Evolutionary conservation across 2,113 vertebrate species (phyloP), one percentile per base, ranked within the genome.

Genomic region (Mus pahari): DNA sequence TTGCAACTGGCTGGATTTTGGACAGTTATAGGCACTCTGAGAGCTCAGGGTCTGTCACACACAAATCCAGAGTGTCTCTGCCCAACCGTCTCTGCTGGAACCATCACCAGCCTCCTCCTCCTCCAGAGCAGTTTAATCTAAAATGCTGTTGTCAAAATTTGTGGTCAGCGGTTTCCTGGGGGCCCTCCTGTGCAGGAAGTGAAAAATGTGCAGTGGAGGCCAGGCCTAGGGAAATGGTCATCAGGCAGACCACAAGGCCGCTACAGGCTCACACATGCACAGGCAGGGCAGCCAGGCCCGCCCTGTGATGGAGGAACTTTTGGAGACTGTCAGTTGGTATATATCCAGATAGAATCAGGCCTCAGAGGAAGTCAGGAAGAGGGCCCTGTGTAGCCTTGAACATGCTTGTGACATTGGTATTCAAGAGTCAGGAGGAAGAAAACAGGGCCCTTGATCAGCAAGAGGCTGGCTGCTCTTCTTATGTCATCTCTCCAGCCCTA

Each of bases 141-240:
- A 90, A 89, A 66, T 48, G 5, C 55, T 77, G 77, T 74, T 92
- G 93, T 91, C 96, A 93, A 53, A 82, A 64, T 75, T 60, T 45
- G 94, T 9, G 89, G 97, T 90, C 81, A 95, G 92, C 0, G 55
- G 96, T 96, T 97, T 98, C 97, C 96, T 92, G 97, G 96, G 96
- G 95, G 78, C 94, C 28, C 81, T 86, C 89, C 36, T 58, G 86
- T 64, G 75, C 92, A 91, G 96, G 97, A 97, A 98, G 92, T 89
- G 60, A 53, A 66, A 22, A 82, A 42, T n/a, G 92, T 62, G 71
- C 5, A 1, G 91, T 36, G 58, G 48, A 89, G 95, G 81, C 20
- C 1, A 64, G 88, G 94, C 75, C 39, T 1, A 11, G 95, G 92
- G 96, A 97, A 95, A 90, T 94, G 84, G 71, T 95, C 90, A 90